Evolutionary conservation across 2,888 invertebrate genomes (phyloP).

Genomic region (Agrochola circellaris): DNA sequence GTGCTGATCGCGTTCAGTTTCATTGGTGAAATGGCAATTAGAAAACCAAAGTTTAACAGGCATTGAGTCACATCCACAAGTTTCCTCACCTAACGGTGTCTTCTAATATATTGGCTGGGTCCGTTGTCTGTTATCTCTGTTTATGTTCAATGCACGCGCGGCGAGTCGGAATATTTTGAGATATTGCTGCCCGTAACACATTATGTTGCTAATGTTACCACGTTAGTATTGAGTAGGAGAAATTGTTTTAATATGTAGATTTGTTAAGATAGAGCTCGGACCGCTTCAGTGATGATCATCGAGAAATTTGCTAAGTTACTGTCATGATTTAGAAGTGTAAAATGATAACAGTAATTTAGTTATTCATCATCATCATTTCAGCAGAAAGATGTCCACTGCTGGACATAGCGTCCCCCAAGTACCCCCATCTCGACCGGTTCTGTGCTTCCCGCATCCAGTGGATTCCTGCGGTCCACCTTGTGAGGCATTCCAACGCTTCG

Average conservation of each 20-base stretch:
- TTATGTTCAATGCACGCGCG: constrained; percentile 75
- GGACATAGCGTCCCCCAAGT: too few relatives aligned
- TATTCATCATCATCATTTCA: too few relatives aligned
- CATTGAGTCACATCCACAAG: constrained; percentile 25
- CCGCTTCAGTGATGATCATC: neutral
- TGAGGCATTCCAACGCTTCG: too few relatives aligned
- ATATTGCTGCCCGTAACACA: constrained; percentile 60
- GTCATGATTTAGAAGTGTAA: neutral
- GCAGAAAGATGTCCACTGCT: too few relatives aligned
- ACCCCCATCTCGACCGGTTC: too few relatives aligned
- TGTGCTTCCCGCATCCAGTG: too few relatives aligned
- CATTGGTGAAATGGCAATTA: too few relatives aligned
- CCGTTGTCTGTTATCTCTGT: constrained; percentile 73
- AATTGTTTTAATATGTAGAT: constrained; percentile 25
- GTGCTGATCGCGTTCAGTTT: too few relatives aligned
- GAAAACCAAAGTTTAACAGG: too few relatives aligned
- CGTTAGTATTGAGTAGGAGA: constrained; percentile 4
- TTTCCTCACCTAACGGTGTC: constrained; percentile 32
- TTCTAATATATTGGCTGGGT: constrained; percentile 73
- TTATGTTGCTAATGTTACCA: constrained; percentile 54
- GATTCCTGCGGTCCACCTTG: too few relatives aligned
- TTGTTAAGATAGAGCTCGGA: neutral
- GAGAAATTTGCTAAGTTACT: neutral
- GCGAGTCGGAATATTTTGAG: constrained; percentile 62
- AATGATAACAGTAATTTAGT: too few relatives aligned